Base-by-base conservation (phyloP, 64 coral and sea anemone genomes). In the Catalaphyllia jardinei region DNA sequence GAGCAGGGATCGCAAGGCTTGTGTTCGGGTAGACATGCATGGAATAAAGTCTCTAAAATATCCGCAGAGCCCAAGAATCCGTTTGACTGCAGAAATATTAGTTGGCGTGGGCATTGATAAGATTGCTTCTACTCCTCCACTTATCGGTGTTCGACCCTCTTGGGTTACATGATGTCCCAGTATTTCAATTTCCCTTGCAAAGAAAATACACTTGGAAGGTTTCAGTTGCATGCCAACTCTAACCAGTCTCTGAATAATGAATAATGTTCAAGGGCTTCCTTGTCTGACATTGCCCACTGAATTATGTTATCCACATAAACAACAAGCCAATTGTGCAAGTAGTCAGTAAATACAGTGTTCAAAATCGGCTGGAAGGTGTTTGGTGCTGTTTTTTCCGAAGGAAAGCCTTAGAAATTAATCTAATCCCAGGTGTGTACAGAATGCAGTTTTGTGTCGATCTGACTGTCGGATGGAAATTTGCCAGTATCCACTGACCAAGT, bases 401-500 rank as follows among this genome's bases (percentile, higher is more conserved):
- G 78, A 67, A 29, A 90, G 20, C 1, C 60, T 31, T 12, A 67
- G 57, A 52, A 91, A 83, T 75, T 83, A 80, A 10, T 60, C 86
- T 8, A 83, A n/a, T 64, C 65, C 77, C 17, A 77, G 20, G 20
- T 73, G 74, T 29, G 87, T 89, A 29, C 28, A 38, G 29, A 89
- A 62, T 18, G 87, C 87, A 65, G 22, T 60, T 52, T 86, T 92
- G 4, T 82, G 30, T 9, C 31, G 69, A 67, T 86, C 82, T 27
- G 83, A 20, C 18, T 24, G 49, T 20, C 54, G 5, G 2, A 91
- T 18, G 24, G 78, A 50, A 60, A 91, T 71, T 33, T 84, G 79
- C 89, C 89, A 91, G 57, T 83, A 84, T 22, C 67, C 89, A 33
- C 79, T 91, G 2, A n/a, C 49, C 7, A 75, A 31, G 46, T 91